Conservation (phyloP, 2,797 vertebrate genomes). For the Myotis daubentonii region DNA sequence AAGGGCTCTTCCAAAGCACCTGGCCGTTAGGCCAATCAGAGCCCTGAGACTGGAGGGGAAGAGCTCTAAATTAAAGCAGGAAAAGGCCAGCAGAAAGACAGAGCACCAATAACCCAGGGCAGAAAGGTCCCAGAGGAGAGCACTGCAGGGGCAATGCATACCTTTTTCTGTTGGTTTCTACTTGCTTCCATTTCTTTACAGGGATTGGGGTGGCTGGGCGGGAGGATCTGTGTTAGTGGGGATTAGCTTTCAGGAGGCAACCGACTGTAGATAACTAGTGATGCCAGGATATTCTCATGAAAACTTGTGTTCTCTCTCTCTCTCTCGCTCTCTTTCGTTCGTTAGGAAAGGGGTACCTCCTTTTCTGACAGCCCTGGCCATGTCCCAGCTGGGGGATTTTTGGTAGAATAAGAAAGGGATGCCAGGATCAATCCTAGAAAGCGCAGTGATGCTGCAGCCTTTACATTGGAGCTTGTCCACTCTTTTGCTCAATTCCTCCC, state of each 20-base stretch:
- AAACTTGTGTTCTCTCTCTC: background rate
- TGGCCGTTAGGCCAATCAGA: background rate
- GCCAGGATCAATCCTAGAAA: background rate
- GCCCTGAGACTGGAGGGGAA: background rate
- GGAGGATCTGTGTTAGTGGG: background rate
- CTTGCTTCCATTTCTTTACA: background rate
- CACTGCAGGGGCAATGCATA: background rate
- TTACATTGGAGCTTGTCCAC: background rate
- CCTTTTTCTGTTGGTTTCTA: conserved; percentile 5
- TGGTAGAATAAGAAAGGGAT: background rate
- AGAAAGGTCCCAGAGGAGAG: background rate
- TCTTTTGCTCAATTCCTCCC: background rate
- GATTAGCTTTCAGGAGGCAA: background rate
- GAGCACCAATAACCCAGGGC: background rate
- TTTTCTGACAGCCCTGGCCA: background rate
- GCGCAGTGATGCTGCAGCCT: background rate
- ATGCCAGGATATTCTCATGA: background rate
- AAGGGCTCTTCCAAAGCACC: background rate
- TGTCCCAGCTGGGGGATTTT: background rate
- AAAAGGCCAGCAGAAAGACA: background rate
- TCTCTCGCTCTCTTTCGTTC: background rate
- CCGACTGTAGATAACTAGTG: background rate
- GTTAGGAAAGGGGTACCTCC: background rate
- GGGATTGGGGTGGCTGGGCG: background rate
- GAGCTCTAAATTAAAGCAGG: conserved; percentile 50